Base-by-base conservation (phyloP, 92 coral and sea anemone species). In the Palythoa grandiflora region DNA sequence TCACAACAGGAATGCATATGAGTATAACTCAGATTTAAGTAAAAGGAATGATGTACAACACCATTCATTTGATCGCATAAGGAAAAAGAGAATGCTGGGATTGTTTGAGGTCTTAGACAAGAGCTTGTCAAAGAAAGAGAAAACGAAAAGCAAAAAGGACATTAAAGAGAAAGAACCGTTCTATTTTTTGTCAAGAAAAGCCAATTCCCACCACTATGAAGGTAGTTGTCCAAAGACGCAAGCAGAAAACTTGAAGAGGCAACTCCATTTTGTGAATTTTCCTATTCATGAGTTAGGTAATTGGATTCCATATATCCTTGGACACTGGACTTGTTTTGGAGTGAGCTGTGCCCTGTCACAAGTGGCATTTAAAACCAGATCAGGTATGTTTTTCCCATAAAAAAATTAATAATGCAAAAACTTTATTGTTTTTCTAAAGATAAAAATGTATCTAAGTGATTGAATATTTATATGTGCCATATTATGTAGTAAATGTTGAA, bases 291-390 rank as follows among this genome's bases (percentile, higher is more conserved):
- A 93, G 77, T 91, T 91, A 75, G 99, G 99, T 2, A 97, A 94
- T 87, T 97, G 98, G 98, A 97, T 97, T 70, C 99, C 99, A 6
- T 97, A 93, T 91, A 93, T 93, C 0, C 88, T 93, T 90, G 95
- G 92, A 75, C 97, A 92, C 83, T 97, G 99, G 99, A 95, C 98
- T 39, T 97, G 99, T 70, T 93, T 97, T 94, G 99, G 99, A 15
- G 90, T 96, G 21, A 96, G 97, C 50, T 97, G 99, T 87, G 99
- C 98, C 0, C 92, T 95, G 60, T 87, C 98, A 44, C 99, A 97
- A 90, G 96, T 97, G 37, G 94, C 94, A 6, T 76, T 97, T 88
- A 97, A 95, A 78, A 90, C 91, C 44, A 87, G 84, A 48, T 75
- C 89, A 88, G 99, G 99, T 97, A 88, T 13, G 12, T 44, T 4